Conservation (phyloP, 2,797 vertebrate genomes). For the Oryzias dopingdopingensis region DNA sequence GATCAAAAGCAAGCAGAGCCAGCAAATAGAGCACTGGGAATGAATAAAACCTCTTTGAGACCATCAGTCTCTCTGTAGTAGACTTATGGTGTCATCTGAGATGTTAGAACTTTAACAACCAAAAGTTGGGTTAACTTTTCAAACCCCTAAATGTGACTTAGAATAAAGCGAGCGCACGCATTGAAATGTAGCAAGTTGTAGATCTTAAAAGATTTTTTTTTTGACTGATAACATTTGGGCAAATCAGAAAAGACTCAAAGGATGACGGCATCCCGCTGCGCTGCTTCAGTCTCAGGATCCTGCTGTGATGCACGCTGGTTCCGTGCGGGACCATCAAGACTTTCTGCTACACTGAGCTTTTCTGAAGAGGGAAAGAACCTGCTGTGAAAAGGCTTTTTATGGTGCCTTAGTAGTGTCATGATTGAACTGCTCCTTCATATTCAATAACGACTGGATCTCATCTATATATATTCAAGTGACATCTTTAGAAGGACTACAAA, state of each 20-base stretch:
- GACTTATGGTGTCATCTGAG: too few species aligned
- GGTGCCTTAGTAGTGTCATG: neutral
- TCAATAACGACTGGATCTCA: slow-evolving; percentile 10
- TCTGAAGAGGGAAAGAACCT: slow-evolving; percentile 1
- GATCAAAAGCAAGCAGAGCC: neutral
- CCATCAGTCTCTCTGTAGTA: too few species aligned
- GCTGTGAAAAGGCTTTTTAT: neutral
- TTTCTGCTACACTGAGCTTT: neutral
- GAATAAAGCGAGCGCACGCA: neutral
- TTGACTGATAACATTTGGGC: neutral
- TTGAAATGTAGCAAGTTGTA: neutral
- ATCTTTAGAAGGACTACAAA: neutral
- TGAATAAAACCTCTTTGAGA: too few species aligned
- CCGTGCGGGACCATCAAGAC: neutral
- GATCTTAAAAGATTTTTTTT: neutral
- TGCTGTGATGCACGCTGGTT: neutral
- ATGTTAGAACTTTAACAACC: too few species aligned
- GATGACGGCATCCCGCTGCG: neutral
- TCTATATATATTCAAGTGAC: slow-evolving; percentile 1
- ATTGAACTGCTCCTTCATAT: slow-evolving; percentile 3
- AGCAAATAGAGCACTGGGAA: neutral
- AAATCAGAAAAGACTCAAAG: neutral
- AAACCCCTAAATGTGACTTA: neutral
- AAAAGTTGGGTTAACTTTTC: too few species aligned
- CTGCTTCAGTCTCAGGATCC: neutral